These are phyloP conservation scores for Tubulanus polymorphus DNA, from an alignment of 2,888 invertebrate genomes.

Conservation along the genomic window DNA sequence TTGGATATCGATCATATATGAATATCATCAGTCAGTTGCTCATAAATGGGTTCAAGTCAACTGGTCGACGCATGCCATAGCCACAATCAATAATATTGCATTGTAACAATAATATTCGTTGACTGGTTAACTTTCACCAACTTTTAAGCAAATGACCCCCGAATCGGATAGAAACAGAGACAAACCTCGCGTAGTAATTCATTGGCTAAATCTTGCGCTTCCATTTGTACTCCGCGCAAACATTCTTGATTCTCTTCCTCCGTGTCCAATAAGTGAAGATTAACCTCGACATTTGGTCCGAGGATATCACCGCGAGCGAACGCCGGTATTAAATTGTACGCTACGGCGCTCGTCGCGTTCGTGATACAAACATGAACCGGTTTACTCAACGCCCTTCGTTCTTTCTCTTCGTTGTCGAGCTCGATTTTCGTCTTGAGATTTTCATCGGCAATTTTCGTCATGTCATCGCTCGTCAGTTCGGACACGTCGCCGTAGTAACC, in stretches of 20 bases:
- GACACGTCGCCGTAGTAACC: slow-evolving; percentile 51
- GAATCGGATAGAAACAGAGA: no score
- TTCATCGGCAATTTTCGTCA: slow-evolving; percentile 41
- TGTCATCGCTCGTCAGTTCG: slow-evolving; percentile 36
- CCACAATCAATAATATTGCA: no score
- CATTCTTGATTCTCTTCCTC: slow-evolving; percentile 18
- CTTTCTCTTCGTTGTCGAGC: slow-evolving; percentile 35
- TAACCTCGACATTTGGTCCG: slow-evolving; percentile 35
- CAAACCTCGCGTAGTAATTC: slow-evolving; percentile 29
- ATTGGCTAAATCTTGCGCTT: slow-evolving; percentile 38
- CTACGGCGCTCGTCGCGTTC: slow-evolving; percentile 35
- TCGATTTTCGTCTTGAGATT: slow-evolving; percentile 38
- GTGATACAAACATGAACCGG: slow-evolving; percentile 46
- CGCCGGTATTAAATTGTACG: slow-evolving; percentile 33
- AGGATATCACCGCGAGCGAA: slow-evolving; percentile 43
- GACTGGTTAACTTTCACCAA: no score
- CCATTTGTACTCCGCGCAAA: slow-evolving; percentile 42
- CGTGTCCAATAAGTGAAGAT: slow-evolving; percentile 34
- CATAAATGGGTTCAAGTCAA: no score
- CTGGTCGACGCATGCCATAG: no score
- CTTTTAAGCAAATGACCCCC: no score
- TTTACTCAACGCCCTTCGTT: slow-evolving; percentile 27
- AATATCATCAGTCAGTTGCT: no score
- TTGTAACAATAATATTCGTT: no score
- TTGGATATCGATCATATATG: no score